phyloP scores from a whole-genome alignment of 2,888 invertebrate genomes.

The Andrena chrysosceles region DNA sequence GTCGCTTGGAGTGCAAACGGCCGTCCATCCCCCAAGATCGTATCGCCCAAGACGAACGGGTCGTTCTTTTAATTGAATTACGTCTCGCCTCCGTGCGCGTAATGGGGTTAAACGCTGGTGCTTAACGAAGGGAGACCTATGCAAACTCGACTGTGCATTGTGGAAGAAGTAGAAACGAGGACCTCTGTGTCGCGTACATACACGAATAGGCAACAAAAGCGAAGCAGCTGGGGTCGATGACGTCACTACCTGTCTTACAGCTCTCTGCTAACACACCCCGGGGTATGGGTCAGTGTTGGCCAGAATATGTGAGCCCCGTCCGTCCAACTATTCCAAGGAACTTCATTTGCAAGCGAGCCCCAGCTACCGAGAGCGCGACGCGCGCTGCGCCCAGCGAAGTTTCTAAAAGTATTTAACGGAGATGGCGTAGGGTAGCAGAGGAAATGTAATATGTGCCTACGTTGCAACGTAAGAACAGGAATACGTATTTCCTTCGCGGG shows the following conservation, averaged over 20 bases:
- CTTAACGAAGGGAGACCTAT: not conserved
- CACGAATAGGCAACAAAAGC: conserved; percentile 59
- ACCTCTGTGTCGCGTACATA: not conserved
- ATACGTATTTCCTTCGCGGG: not conserved
- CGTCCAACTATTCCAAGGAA: conserved; percentile 52
- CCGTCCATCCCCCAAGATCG: not conserved
- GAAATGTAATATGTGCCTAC: not conserved
- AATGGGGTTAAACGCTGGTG: conserved; percentile 10
- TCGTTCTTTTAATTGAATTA: not conserved
- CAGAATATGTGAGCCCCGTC: conserved; percentile 24
- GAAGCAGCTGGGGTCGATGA: conserved; percentile 78
- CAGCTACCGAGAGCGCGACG: conserved; percentile 13
- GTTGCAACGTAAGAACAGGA: no score
- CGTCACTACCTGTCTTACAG: conserved; percentile 82
- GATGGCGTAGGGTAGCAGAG: not conserved
- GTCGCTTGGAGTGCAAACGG: no score
- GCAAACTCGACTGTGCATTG: not conserved
- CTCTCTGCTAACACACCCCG: conserved; percentile 73
- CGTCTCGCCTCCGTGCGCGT: not conserved
- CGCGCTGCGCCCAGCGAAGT: not conserved
- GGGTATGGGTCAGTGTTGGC: conserved; percentile 79
- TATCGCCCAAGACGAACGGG: not conserved
- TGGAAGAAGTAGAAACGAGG: not conserved
- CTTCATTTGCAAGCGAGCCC: conserved; percentile 41
- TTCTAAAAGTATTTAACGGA: conserved; percentile 34